Evolutionary conservation across 2,113 vertebrate species (phyloP), one percentile per base, ranked within the genome.

Genomic region (Melanostigma gelatinosum): DNA sequence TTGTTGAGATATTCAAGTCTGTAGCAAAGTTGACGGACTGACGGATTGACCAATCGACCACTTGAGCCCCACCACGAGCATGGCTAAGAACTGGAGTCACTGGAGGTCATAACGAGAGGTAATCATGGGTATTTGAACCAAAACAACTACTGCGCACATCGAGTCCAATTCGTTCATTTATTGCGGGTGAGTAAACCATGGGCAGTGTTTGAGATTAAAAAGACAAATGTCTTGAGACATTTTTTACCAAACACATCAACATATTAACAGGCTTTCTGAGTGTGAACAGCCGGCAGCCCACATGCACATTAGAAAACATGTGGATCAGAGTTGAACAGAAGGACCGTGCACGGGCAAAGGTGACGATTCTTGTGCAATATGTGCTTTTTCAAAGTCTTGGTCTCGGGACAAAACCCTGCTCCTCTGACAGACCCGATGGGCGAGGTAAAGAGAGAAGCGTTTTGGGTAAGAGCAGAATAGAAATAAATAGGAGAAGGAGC

Each of bases 291-390:
- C 15, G 15, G 1, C 12, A 61, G 52, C 20, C 66, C 71, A 55
- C 36, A 15, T 65, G 66, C 70, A 75, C 62, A 61, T 36, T 20
- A 52, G 70, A 80, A 18, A 20, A 50, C 46, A 54, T 60, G 55
- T 69, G 69, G 75, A 72, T 80, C 62, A 74, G 67, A 80, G 27
- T 22, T 72, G 36, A 55, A 79, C 48, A 80, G 40, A 82, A 82
- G 54, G 46, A 85, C 72, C 87, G 63, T 81, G 75, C 5, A n/a
- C 54, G 8, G 64, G 84, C 74, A 91, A 89, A 90, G 80, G 77
- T 80, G 69, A 89, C 68, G 46, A 46, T n/a, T 77, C n/a, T 84
- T 88, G 82, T 84, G 87, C 60, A 91, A 92, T 72, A 64, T 58
- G 55, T 44, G 34, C 76, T 64, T 77, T 73, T 65, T 71, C 42